Percentiles rank a stretch among this genome's conserved stretches.
phyloP scores from a whole-genome alignment of 1,140 invertebrate genomes.

The Olivierus martensii region DNA sequence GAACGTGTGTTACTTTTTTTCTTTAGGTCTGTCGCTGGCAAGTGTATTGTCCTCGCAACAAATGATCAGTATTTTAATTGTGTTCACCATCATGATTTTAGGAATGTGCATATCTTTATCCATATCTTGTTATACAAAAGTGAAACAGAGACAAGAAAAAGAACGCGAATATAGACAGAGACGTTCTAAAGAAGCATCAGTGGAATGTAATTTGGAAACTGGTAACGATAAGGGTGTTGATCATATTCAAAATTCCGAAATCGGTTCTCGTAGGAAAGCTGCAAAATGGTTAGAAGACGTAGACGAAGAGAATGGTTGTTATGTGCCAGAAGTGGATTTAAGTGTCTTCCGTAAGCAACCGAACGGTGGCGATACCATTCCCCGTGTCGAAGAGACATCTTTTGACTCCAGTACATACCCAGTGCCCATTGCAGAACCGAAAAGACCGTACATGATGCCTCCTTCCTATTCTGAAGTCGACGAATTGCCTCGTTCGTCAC shows the following conservation, averaged over 20 bases:
- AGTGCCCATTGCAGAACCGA: background rate
- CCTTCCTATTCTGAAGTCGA: slow-evolving; percentile 5
- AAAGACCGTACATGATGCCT: slow-evolving; percentile 10
- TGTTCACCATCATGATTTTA: slow-evolving; percentile 68
- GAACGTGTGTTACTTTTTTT: too few species aligned
- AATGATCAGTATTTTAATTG: slow-evolving; percentile 70
- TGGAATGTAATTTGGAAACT: slow-evolving; percentile 11
- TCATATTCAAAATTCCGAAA: background rate
- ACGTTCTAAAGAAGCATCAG: slow-evolving; percentile 19
- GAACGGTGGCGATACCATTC: slow-evolving; percentile 13
- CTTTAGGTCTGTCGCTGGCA: background rate
- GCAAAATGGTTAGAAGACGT: background rate
- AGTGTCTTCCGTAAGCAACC: slow-evolving; percentile 12
- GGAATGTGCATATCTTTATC: slow-evolving; percentile 50
- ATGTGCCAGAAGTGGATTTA: slow-evolving; percentile 19
- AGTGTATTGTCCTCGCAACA: slow-evolving; percentile 38
- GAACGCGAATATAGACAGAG: slow-evolving; percentile 22
- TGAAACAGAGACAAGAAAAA: slow-evolving; percentile 20
- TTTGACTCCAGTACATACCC: background rate
- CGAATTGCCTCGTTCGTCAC: slow-evolving; percentile 6
- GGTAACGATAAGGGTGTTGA: background rate
- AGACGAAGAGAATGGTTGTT: slow-evolving; percentile 11
- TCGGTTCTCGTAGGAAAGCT: background rate
- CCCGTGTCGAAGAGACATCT: background rate
- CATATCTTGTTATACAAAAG: slow-evolving; percentile 25